Base-by-base conservation (phyloP, 2,797 vertebrate species). In the Chelidonichthys spinosus region DNA sequence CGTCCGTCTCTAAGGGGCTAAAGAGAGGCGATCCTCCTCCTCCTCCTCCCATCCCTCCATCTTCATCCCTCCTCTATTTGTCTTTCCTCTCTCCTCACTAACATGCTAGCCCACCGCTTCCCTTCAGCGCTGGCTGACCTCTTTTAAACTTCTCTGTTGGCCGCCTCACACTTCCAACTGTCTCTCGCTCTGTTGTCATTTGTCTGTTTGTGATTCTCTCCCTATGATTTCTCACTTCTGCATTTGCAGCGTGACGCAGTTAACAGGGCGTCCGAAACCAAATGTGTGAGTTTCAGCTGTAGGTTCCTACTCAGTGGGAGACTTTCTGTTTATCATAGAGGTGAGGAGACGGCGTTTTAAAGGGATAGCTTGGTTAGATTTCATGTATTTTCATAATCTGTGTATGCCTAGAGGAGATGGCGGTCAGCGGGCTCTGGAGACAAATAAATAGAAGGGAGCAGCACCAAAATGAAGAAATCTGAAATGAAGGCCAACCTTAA, bases 21-120 rank as follows among this genome's bases (percentile, higher is more conserved):
- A 58, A 72, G 42, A 7, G 46, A 59, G 76, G 33, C 68, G 63
- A 80, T 79, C 67, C 69, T 78, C 59, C 63, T 69, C 76, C 61
- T 74, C 69, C 59, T 69, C 60, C n/a, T 2, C 40, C 71, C 62
- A 60, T 61, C 70, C 72, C 83, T 71, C 73, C 52, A 47, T 72
- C 72, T 71, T 74, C 43, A 35, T 74, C 65, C 49, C 61, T 69
- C 47, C 75, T 69, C 77, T 79, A 18, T 86, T 79, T 83, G 72
- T 52, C 76, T 87, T 79, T 73, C 60, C 85, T 71, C 72, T 77
- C 61, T 53, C 79, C 76, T 85, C 84, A 87, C 81, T 59, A 74
- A 88, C 67, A 81, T 71, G 69, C 74, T 25, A 85, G 71, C 77
- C 78, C 80, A 61, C 75, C 43, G 36, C 64, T 72, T 58, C 70